Evolutionary conservation across 2,113 vertebrate genomes (phyloP).

Genomic region (Phylloscopus trochiloides): DNA sequence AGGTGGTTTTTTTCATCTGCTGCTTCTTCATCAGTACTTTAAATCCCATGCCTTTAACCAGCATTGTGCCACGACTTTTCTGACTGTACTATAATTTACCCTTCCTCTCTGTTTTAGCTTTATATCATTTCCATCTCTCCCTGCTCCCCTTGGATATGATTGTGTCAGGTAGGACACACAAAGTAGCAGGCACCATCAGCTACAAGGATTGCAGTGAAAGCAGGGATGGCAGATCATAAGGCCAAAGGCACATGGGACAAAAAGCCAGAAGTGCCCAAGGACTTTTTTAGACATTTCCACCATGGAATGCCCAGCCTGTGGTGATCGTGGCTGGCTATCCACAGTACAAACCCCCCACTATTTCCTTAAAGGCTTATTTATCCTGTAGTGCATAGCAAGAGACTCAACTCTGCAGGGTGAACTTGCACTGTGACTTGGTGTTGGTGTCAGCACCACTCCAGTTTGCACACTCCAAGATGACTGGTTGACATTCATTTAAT

Average conservation of each 20-base stretch:
- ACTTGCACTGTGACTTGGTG: too few species aligned
- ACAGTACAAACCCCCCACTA: neutral
- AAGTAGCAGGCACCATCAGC: neutral
- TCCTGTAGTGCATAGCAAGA: rapidly evolving
- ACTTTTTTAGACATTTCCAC: neutral
- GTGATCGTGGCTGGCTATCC: neutral
- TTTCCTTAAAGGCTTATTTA: neutral
- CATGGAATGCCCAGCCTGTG: neutral
- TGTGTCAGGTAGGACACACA: rapidly evolving
- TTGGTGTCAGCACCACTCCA: neutral
- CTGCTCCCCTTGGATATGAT: neutral
- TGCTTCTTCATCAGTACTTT: neutral
- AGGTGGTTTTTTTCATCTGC: neutral
- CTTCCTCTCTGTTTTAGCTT: neutral
- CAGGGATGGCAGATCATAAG: neutral
- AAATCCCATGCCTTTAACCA: neutral
- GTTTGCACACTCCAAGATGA: neutral
- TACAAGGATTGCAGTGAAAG: neutral
- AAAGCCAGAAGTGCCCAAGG: neutral
- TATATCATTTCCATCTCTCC: neutral
- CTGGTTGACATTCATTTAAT: neutral
- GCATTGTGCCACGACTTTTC: neutral
- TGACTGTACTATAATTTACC: neutral
- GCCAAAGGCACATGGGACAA: neutral
- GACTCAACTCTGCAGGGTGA: neutral